Evolutionary conservation across 2,888 invertebrate species (phyloP), one percentile per base, ranked within the genome.

Genomic region (Rhamnusium bicolor): DNA sequence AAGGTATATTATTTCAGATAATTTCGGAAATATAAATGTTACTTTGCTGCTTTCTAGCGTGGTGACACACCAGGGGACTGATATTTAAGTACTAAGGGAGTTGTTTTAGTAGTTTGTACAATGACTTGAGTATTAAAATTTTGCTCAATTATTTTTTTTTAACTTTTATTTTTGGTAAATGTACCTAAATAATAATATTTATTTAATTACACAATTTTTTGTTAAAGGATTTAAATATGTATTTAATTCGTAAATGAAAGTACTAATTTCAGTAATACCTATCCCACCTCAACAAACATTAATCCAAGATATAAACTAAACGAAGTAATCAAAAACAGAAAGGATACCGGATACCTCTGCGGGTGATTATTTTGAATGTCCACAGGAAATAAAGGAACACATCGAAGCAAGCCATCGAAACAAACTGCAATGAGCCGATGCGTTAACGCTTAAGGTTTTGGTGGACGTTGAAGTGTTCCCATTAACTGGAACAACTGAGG

Each of bases 321-420:
- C 46, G 61, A 61, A 21, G 67, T 40, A 56, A 67, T 67, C 54
- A 67, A 54, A 24, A 67, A 56, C 67, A 67, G 67, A 67, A 67
- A 40, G 40, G 56, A 18, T 51, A 6, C 40, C 0, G 19, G 65
- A 18, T 19, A 16, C 29, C 65, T 46, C 18, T 46, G 46, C 46
- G 29, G 12, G 21, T 47, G 65, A 65, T 53, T 53, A 53, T 65
- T 65, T 32, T 27, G 21, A 67, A 56, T 46, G 67, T 67, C 40
- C 56, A 27, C 67, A 46, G 67, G 67, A 67, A 67, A 53, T 32
- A 32, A 32, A 67, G 56, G 24, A 51, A 27, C 51, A 29, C 65
- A 65, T 65, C 84, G 82, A 82, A 82, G 82, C 78, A 74, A 79
- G 72, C 78, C 40, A 60, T 65, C 40, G 62, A 62, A 71, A 69